Evolutionary conservation across 2,888 invertebrate genomes (phyloP).

Genomic region (Drosophila fungiperda): DNA sequence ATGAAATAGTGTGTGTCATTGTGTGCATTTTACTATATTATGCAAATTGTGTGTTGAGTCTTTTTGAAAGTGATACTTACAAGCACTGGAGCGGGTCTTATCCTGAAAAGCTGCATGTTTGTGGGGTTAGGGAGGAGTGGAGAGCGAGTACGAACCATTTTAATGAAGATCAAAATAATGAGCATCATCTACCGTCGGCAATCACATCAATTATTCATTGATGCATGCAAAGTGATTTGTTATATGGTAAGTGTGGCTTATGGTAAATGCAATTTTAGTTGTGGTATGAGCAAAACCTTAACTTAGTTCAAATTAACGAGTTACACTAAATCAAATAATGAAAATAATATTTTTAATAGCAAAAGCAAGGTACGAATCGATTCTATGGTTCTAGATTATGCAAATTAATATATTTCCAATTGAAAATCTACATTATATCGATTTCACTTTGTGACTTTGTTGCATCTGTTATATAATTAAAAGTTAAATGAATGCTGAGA

Average conservation of each 20-base stretch:
- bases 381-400: background rate
- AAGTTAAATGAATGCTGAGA: too few relatives aligned
- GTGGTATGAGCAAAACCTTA: background rate
- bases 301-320: background rate
- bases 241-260: conserved; percentile 10
- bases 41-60: conserved; percentile 23
- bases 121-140: conserved; percentile 39
- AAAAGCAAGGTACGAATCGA: background rate
- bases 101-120: conserved; percentile 95
- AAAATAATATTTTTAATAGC: background rate
- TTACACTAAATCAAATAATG: background rate
- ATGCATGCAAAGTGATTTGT: conserved; percentile 12
- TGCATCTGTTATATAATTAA: too few relatives aligned
- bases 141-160: conserved; percentile 69
- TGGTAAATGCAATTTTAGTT: background rate
- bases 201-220: background rate
- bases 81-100: conserved; percentile 98
- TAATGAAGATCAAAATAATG: conserved; percentile 71
- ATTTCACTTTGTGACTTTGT: background rate
- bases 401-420: background rate
- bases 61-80: conserved; percentile 90
- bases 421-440: background rate
- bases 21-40: conserved; percentile 32
- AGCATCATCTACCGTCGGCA: conserved; percentile 30
- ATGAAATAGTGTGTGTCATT: conserved; percentile 11